Percentiles rank a stretch among this genome's conserved stretches.
Evolutionary conservation across 1,140 invertebrate genomes (phyloP).

Genomic region (Elysia chlorotica): DNA sequence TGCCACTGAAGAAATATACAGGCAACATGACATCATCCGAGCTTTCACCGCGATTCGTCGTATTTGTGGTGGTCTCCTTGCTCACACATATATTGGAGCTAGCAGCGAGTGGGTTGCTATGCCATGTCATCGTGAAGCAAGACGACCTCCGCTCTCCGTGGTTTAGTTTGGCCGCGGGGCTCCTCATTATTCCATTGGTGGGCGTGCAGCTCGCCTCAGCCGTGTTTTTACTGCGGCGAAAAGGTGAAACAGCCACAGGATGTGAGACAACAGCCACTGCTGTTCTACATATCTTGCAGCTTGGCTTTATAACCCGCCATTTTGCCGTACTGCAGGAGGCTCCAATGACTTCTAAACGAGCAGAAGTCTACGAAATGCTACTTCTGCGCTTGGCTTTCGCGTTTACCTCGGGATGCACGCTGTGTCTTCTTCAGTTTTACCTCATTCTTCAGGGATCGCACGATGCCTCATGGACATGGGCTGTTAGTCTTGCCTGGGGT

Average conservation of each 20-base stretch:
- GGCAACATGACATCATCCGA: slow-evolving; percentile 25
- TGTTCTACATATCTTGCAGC: slow-evolving; percentile 75
- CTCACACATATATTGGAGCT: slow-evolving; percentile 38
- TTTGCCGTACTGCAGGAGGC: slow-evolving; percentile 85
- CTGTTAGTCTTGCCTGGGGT: slow-evolving; percentile 82
- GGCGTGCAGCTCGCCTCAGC: slow-evolving; percentile 46
- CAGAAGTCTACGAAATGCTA: slow-evolving; percentile 78
- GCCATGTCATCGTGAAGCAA: slow-evolving; percentile 19
- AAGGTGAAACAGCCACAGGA: slow-evolving; percentile 34
- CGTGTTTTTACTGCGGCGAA: slow-evolving; percentile 36
- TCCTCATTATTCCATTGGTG: slow-evolving; percentile 44
- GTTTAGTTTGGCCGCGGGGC: slow-evolving; percentile 41
- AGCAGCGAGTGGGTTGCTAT: slow-evolving; percentile 29
- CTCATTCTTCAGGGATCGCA: slow-evolving; percentile 65
- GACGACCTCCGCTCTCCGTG: slow-evolving; percentile 25
- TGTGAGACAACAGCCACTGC: slow-evolving; percentile 49
- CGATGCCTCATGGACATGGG: slow-evolving; percentile 66
- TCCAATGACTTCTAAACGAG: slow-evolving; percentile 79
- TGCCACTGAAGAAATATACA: too few relatives aligned
- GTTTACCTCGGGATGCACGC: slow-evolving; percentile 84
- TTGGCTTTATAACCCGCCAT: slow-evolving; percentile 88
- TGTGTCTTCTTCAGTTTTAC: slow-evolving; percentile 83
- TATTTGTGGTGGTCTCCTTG: slow-evolving; percentile 37
- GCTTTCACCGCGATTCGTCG: slow-evolving; percentile 32
- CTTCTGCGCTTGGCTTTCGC: slow-evolving; percentile 84